phyloP scores from a whole-genome alignment of 2,113 vertebrate species.

The Arvicanthis niloticus region DNA sequence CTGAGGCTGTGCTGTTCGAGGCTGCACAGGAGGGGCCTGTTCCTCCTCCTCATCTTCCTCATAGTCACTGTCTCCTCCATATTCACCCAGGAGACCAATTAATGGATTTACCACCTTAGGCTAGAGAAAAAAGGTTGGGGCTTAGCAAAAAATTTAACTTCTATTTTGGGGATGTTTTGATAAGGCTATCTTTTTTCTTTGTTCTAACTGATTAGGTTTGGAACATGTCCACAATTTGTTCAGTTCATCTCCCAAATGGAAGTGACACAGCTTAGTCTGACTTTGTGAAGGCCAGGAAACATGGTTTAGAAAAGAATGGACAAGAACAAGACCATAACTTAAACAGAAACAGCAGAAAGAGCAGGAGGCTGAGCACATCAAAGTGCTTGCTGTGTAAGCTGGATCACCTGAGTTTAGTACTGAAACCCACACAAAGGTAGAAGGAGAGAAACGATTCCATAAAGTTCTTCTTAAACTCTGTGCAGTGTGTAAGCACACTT shows the following conservation, averaged over 20 bases:
- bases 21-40: constrained; percentile 82
- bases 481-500: neutral
- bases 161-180: neutral
- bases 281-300: neutral
- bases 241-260: neutral
- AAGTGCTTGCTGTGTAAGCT: neutral
- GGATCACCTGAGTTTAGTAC: neutral
- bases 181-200: neutral
- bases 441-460: neutral
- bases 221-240: neutral
- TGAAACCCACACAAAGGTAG: neutral
- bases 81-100: constrained; percentile 95
- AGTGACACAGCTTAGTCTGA: constrained; percentile 17
- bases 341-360: neutral
- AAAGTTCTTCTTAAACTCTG: neutral
- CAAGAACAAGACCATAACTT: constrained; percentile 16
- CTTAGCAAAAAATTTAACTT: constrained; percentile 19
- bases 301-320: constrained; percentile 18
- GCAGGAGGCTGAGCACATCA: neutral
- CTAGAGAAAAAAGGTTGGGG: constrained; percentile 83
- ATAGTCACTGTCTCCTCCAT: constrained; percentile 96
- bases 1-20: constrained; percentile 73
- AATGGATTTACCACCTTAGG: constrained; percentile 95
- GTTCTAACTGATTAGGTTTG: neutral
- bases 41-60: constrained; percentile 96